Base-by-base conservation (phyloP, 2,113 vertebrate species). In the Polyodon spathula region DNA sequence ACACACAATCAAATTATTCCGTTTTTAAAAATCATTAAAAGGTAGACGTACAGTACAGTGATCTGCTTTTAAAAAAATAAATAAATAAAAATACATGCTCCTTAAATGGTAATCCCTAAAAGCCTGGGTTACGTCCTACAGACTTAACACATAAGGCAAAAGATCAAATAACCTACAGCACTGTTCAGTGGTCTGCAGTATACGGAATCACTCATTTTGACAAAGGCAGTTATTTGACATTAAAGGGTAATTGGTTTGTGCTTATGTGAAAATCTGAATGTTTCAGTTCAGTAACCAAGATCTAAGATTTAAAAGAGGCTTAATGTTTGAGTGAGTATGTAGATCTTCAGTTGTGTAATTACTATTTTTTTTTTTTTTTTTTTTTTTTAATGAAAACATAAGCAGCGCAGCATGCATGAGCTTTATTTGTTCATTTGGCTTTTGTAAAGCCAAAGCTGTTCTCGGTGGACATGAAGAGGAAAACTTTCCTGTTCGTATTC, bases 161-260 rank as follows among this genome's bases (percentile, higher is more conserved):
- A 44, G 43, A 44, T 44, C 43, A 44, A 44, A 14, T 11, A 14
- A 12, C 11, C n/a, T 7, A 54, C 37, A 54, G 7, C 16, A 16
- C 12, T 27, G 53, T 67, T 15, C 63, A 63, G 58, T 60, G 50
- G 1, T n/a, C 63, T 73, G 73, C 59, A 72, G 37, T 41, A 63
- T 40, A 64, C n/a, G 37, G 8, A 41, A 67, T 83, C 76, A 82
- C 74, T 82, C 72, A 75, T 58, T 67, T 72, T 64, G 69, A 82
- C 70, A 83, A 84, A 81, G 76, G 72, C 56, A 66, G 58, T 76
- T 71, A 76, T 72, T 62, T 79, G 68, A 80, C 79, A 82, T 84
- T 76, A 85, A 80, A 80, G 72, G 65, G 65, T 74, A 86, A 86
- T 68, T 77, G 62, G 73, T 78, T 78, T 68, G 50, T 54, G 66